Conservation (phyloP, 2,113 vertebrate species). For the Odobenus rosmarus region DNA sequence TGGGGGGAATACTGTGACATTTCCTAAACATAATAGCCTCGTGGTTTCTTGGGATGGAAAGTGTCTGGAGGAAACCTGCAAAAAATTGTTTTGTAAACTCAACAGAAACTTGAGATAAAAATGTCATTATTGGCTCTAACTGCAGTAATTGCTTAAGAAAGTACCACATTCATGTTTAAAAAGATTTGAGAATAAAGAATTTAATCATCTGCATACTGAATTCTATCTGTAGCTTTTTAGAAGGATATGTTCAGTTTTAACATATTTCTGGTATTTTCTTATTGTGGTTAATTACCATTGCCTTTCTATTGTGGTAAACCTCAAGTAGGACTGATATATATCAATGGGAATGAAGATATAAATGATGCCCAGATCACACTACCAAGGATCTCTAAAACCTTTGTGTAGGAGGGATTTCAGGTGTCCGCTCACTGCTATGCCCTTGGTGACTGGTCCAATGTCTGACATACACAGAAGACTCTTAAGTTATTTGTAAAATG, state of each 20-base stretch:
- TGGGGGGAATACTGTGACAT: slow-evolving; percentile 69
- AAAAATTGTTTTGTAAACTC: slow-evolving; percentile 68
- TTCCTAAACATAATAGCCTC: slow-evolving; percentile 74
- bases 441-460: neutral
- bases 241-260: slow-evolving; percentile 24
- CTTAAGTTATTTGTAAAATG: neutral
- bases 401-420: neutral
- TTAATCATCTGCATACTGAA: slow-evolving; percentile 42
- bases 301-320: neutral
- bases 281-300: neutral
- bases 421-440: neutral
- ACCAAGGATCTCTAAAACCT: neutral
- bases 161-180: slow-evolving; percentile 45
- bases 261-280: slow-evolving; percentile 4
- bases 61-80: slow-evolving; percentile 63
- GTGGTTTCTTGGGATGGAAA: slow-evolving; percentile 49
- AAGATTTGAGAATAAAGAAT: slow-evolving; percentile 57
- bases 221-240: slow-evolving; percentile 31
- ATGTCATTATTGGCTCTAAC: slow-evolving; percentile 60
- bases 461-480: neutral
- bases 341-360: neutral
- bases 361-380: neutral
- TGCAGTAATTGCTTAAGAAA: slow-evolving; percentile 55
- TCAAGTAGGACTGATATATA: neutral
- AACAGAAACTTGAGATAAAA: slow-evolving; percentile 72